Conservation (phyloP, 2,888 invertebrate genomes). For the Teleogryllus oceanicus region DNA sequence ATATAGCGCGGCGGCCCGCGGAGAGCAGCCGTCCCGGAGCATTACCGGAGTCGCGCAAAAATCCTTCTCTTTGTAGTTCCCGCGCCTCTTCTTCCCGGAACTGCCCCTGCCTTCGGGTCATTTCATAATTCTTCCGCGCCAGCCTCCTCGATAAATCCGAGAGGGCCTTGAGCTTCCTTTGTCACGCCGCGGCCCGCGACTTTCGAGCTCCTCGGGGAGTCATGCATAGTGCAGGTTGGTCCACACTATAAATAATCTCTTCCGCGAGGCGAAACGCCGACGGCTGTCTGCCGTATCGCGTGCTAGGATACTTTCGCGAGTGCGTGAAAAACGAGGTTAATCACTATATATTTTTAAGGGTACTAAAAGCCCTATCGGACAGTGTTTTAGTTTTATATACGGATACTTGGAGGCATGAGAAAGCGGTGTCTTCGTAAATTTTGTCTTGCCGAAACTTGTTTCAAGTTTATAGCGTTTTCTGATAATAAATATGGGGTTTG, state of each 20-base stretch:
- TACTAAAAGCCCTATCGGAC: not conserved
- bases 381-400: not conserved
- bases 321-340: slow-evolving; percentile 6
- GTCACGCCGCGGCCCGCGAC: not conserved
- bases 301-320: not conserved
- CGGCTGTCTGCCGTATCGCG: not conserved
- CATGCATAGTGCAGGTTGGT: slow-evolving; percentile 1
- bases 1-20: not conserved
- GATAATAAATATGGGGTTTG: no score
- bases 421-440: not conserved
- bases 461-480: no score
- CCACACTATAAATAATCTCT: slow-evolving; percentile 2
- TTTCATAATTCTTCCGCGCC: slow-evolving; percentile 11
- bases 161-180: not conserved
- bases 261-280: not conserved
- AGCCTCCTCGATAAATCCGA: not conserved
- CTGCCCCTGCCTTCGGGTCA: not conserved
- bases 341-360: not conserved
- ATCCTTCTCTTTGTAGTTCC: slow-evolving; percentile 3
- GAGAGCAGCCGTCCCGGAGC: not conserved
- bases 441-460: not conserved
- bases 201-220: not conserved
- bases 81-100: not conserved
- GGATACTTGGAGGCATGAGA: not conserved
- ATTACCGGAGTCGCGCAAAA: not conserved